Evolutionary conservation across 2,113 vertebrate genomes (phyloP).

Genomic region (Varanus salvator): DNA sequence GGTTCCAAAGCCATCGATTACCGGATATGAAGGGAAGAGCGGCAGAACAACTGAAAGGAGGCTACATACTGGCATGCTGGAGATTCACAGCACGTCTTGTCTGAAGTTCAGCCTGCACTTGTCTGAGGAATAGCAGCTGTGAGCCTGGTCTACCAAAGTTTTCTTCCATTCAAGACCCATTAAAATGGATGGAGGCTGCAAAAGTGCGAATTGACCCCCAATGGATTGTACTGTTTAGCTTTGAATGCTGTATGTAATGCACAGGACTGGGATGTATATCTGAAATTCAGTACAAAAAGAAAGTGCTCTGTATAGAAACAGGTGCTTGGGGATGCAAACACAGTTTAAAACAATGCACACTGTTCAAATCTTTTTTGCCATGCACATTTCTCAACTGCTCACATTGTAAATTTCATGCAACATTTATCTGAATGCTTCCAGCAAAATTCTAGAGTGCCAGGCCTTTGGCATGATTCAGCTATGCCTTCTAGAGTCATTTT

Average conservation of each 20-base stretch:
- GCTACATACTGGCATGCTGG: slow-evolving; percentile 16
- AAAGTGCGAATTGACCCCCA: background rate
- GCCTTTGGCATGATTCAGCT: no score
- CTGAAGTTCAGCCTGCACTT: slow-evolving; percentile 21
- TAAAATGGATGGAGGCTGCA: background rate
- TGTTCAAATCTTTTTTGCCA: no score
- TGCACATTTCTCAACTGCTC: no score
- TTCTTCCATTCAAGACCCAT: background rate
- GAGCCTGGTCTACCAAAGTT: background rate
- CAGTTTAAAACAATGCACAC: no score
- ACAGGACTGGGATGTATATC: no score
- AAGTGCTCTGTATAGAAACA: slow-evolving; percentile 5
- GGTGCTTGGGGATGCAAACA: no score
- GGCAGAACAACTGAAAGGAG: background rate
- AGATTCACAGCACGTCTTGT: slow-evolving; percentile 22
- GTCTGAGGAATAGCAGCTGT: slow-evolving; percentile 28
- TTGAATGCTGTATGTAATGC: slow-evolving; percentile 28
- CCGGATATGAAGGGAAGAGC: slow-evolving; percentile 7
- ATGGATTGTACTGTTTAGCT: slow-evolving; percentile 7
- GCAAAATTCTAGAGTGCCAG: no score
- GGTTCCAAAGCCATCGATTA: slow-evolving; percentile 22
- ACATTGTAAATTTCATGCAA: no score
- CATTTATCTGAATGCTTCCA: no score
- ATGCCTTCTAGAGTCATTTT: no score
- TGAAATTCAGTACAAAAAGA: slow-evolving; percentile 16